A percentile compares a stretch with the other conserved stretches of the same genome.
Conservation (phyloP, 2,113 vertebrate species). For the Sylvietta virens region DNA sequence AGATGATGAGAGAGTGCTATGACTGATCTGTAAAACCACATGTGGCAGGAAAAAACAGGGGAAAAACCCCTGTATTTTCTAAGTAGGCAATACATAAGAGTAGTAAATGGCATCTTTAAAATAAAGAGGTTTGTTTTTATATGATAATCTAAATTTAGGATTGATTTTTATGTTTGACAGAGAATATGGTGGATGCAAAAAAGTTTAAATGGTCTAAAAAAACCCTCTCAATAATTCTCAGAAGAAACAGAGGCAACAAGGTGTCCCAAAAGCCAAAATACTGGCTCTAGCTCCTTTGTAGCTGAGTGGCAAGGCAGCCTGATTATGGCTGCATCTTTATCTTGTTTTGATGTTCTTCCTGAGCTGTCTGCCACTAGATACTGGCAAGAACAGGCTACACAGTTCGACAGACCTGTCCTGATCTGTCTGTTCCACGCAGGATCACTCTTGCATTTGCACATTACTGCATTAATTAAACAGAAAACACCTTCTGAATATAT, state of each 20-base stretch:
- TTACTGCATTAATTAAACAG: not conserved
- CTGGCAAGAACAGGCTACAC: not conserved
- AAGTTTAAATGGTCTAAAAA: not conserved
- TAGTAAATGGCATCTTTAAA: not conserved
- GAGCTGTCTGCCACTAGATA: not conserved
- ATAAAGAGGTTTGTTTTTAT: not conserved
- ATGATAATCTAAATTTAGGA: not conserved
- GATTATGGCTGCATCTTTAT: not conserved
- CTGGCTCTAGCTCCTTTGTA: not conserved
- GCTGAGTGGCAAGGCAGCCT: not conserved
- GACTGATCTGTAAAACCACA: not conserved
- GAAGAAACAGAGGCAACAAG: not conserved
- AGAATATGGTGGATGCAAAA: not conserved
- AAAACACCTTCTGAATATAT: not conserved
- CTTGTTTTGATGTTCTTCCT: not conserved
- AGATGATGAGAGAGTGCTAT: not conserved
- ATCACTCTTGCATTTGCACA: not conserved
- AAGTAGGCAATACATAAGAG: not conserved
- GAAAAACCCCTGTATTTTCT: rapidly evolving
- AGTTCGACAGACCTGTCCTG: not conserved
- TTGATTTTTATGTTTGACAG: not conserved
- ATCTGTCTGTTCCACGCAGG: not conserved
- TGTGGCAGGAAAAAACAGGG: not conserved
- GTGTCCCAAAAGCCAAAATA: not conserved
- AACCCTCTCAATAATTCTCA: not conserved